phyloP scores from a whole-genome alignment of 2,888 invertebrate genomes.

The Macrosoma leucophasiata region DNA sequence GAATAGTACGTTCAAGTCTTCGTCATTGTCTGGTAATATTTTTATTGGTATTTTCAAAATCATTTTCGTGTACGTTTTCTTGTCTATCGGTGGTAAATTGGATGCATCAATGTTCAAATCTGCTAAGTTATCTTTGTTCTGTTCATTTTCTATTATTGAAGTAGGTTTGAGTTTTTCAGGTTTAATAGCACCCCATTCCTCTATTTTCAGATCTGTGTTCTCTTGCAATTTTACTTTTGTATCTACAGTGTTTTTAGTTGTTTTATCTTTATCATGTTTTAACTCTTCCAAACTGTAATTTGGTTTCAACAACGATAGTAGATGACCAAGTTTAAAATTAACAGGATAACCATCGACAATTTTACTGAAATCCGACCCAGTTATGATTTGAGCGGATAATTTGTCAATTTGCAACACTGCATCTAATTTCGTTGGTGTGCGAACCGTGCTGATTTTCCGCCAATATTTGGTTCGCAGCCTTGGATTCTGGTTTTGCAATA shows the following conservation, averaged over 20 bases:
- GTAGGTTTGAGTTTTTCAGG: no score
- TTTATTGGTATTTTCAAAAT: constrained; percentile 46
- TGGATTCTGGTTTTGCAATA: constrained; percentile 52
- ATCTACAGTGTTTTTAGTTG: no score
- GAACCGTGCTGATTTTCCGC: constrained; percentile 53
- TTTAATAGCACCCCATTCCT: no score
- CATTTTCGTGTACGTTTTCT: constrained; percentile 33
- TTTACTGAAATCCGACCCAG: constrained; percentile 43
- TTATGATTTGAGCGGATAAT: constrained; percentile 58
- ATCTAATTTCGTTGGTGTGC: constrained; percentile 43
- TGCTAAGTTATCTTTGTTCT: constrained; percentile 1
- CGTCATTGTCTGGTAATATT: constrained; percentile 50
- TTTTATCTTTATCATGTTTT: constrained; percentile 29
- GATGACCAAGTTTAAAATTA: constrained; percentile 54
- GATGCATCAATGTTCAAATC: neutral
- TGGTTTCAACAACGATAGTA: constrained; percentile 49
- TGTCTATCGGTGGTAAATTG: no score
- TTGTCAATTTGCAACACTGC: constrained; percentile 61
- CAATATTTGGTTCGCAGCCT: constrained; percentile 59
- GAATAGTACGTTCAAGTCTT: constrained; percentile 54
- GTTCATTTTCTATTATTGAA: no score
- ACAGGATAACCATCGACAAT: constrained; percentile 37
- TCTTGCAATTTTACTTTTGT: no score
- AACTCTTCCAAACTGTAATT: constrained; percentile 43
- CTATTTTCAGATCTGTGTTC: no score